These are phyloP conservation scores for Molorchus minor DNA, from an alignment of 2,888 invertebrate species.

Conservation along the genomic window DNA sequence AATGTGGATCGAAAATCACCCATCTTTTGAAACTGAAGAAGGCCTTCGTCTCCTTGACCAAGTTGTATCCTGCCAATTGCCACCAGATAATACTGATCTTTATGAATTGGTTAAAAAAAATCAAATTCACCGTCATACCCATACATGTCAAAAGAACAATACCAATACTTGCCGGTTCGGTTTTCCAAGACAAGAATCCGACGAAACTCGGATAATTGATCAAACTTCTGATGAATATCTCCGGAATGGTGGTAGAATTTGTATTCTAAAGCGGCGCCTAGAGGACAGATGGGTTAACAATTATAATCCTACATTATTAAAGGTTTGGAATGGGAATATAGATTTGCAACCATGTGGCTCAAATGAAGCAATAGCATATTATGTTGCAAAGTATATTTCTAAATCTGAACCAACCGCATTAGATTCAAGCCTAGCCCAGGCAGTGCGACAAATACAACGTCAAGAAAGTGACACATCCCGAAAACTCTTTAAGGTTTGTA, in stretches of 20 bases:
- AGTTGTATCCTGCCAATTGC: slow-evolving; percentile 5
- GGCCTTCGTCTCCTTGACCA: slow-evolving; percentile 5
- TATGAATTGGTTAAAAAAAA: not conserved
- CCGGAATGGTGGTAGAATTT: slow-evolving; percentile 21
- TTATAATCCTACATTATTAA: slow-evolving; percentile 25
- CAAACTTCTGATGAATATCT: slow-evolving; percentile 15
- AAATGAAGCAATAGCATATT: slow-evolving; percentile 40
- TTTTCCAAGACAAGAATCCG: slow-evolving; percentile 12
- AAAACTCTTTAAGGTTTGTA: slow-evolving; percentile 48
- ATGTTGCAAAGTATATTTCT: slow-evolving; percentile 34
- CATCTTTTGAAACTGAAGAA: slow-evolving; percentile 12
- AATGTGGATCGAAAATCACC: slow-evolving; percentile 6
- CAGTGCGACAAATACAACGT: slow-evolving; percentile 36
- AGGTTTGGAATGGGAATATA: slow-evolving; percentile 18
- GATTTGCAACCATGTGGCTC: slow-evolving; percentile 45
- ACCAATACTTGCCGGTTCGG: slow-evolving; percentile 1
- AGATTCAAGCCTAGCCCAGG: slow-evolving; percentile 36
- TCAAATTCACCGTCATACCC: slow-evolving; percentile 10
- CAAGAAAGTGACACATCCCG: slow-evolving; percentile 32
- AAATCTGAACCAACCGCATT: slow-evolving; percentile 31
- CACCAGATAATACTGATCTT: slow-evolving; percentile 2
- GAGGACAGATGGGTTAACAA: slow-evolving; percentile 42
- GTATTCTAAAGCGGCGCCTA: slow-evolving; percentile 18
- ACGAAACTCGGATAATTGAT: slow-evolving; percentile 8
- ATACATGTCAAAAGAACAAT: slow-evolving; percentile 11